These are phyloP conservation scores for Thunnus maccoyii DNA, from an alignment of 2,113 vertebrate species.

Conservation along the genomic window DNA sequence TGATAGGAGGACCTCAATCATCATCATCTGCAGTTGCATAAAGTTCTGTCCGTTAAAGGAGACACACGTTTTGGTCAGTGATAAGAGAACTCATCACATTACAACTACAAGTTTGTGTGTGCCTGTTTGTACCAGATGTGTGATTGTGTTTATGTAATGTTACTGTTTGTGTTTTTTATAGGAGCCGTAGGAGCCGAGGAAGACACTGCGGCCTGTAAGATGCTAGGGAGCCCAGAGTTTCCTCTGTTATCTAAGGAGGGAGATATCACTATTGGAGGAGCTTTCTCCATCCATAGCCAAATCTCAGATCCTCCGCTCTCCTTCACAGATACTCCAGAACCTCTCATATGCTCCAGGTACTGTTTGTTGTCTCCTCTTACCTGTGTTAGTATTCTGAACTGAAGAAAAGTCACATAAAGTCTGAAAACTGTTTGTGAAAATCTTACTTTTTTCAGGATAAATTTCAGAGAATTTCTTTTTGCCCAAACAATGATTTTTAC, in stretches of 20 bases:
- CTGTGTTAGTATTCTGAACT: not conserved
- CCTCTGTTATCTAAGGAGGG: constrained; percentile 78
- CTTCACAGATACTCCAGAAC: constrained; percentile 68
- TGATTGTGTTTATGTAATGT: constrained; percentile 28
- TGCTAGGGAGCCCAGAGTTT: constrained; percentile 74
- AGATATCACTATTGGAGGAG: constrained; percentile 81
- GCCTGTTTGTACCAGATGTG: constrained; percentile 39
- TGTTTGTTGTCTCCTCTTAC: not conserved
- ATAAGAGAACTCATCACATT: not conserved
- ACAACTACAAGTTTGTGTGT: constrained; percentile 6
- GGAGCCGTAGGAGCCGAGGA: constrained; percentile 44
- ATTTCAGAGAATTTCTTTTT: constrained; percentile 83
- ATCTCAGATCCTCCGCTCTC: constrained; percentile 58
- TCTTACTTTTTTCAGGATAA: constrained; percentile 67
- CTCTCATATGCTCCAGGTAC: constrained; percentile 80
- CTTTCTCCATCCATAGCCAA: constrained; percentile 80
- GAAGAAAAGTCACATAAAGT: not conserved
- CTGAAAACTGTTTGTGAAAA: not conserved
- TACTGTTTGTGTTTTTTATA: constrained; percentile 51
- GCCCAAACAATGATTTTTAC: constrained; percentile 86
- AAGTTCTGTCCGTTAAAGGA: constrained; percentile 20
- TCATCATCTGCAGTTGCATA: constrained; percentile 33
- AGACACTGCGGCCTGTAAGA: constrained; percentile 60
- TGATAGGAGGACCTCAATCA: constrained; percentile 27
- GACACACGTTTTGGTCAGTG: not conserved